Evolutionary conservation across 2,888 invertebrate species (phyloP), one percentile per base, ranked within the genome.

Genomic region (Stramonita haemastoma): DNA sequence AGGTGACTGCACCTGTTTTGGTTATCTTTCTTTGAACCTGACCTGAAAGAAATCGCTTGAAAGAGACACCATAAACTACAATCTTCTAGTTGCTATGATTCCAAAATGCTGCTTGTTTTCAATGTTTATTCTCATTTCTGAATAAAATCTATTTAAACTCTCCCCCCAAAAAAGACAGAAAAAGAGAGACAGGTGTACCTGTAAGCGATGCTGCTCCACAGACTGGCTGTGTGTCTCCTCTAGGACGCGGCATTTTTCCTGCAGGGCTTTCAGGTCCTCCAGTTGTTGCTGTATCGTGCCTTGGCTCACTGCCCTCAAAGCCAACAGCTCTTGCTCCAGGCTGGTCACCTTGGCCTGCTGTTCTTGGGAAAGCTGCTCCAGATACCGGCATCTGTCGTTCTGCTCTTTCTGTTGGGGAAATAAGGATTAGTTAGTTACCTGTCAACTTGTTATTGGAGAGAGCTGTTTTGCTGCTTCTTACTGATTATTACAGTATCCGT

Each of bases 121-220:
- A n/a, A n/a, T n/a, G n/a, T n/a, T n/a, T n/a, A n/a, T n/a, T n/a
- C n/a, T n/a, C n/a, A n/a, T n/a, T n/a, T n/a, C n/a, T n/a, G n/a
- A n/a, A n/a, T n/a, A n/a, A n/a, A n/a, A n/a, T n/a, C n/a, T n/a
- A n/a, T n/a, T n/a, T n/a, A n/a, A n/a, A 13, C 60, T 19, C 60
- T 5, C 6, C 60, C 60, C 60, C 60, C 60, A 0, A 13, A 17
- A 60, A 19, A 15, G 8, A 70, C 34, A 34, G 70, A 34, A 60
- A 19, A 70, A n/a, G n/a, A 60, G 13, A 60, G 60, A 66, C 66
- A 66, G 66, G 6, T 87, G 77, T 86, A 93, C 94, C 92, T 92
- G 90, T n/a, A 91, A 91, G 17, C 90, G 86, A 79, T 92, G 91
- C 34, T 90, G 90, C 26, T 91, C 87, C 34, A 91, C 91, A 90